These are phyloP conservation scores for Oryzaephilus surinamensis DNA, from an alignment of 1,140 invertebrate species.

Conservation along the genomic window DNA sequence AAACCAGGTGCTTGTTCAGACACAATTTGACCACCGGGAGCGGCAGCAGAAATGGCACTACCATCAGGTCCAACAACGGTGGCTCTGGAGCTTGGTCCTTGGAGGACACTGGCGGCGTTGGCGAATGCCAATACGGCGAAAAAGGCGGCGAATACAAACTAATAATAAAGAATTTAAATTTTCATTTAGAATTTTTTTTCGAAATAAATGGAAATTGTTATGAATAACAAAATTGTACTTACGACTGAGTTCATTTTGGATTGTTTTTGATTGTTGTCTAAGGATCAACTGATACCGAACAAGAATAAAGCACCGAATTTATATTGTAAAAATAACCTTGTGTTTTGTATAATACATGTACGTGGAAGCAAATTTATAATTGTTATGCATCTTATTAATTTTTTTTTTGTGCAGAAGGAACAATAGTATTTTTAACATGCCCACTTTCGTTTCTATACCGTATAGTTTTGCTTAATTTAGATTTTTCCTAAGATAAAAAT, in stretches of 20 bases:
- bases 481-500: too few species aligned
- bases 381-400: too few species aligned
- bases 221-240: conserved; percentile 5
- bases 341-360: too few species aligned
- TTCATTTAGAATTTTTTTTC: not conserved
- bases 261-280: conserved; percentile 4
- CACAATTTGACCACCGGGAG: conserved; percentile 7
- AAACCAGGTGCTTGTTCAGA: conserved; percentile 2
- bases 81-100: conserved; percentile 7
- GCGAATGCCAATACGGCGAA: conserved; percentile 12
- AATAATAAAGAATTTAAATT: not conserved
- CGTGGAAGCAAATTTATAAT: too few species aligned
- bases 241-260: conserved; percentile 6
- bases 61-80: conserved; percentile 10
- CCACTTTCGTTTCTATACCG: too few species aligned
- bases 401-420: too few species aligned
- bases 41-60: conserved; percentile 6
- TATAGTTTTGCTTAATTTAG: too few species aligned
- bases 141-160: conserved; percentile 9
- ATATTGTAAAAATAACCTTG: conserved; percentile 2
- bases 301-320: not conserved
- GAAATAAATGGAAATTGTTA: not conserved
- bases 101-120: conserved; percentile 9
- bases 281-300: conserved; percentile 4
- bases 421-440: too few species aligned